Base-by-base conservation (phyloP, 37 sponge, comb jelly and placozoan species). In the Spongia lamella region DNA sequence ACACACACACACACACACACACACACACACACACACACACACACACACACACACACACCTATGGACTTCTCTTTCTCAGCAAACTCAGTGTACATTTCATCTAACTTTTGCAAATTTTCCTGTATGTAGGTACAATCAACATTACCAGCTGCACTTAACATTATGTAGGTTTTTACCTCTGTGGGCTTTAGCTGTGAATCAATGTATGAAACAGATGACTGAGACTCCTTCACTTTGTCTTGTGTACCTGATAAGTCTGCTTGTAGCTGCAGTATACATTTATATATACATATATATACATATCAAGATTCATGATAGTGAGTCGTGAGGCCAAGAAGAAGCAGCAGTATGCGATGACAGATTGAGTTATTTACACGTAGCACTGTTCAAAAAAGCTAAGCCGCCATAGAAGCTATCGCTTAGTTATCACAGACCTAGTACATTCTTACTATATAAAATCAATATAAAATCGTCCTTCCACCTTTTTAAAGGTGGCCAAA, bases 111-210 rank as follows among this genome's bases (percentile, higher is more conserved):
- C 24, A 80, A 35, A 25, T 65, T 50, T 40, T 56, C 73, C 83
- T 88, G 38, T 49, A 61, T 25, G 24, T 38, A 24, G 47, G 47
- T 43, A 43, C 47, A 43, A 43, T 13, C 47, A 43, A 43, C 47
- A 43, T 43, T 43, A 43, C 7, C 47, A 5, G 9, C 47, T 43
- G 9, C 9, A 43, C 9, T 13, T 43, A 43, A 43, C 47, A 43
- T 5, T 43, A 9, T 43, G 9, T 9, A 43, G 9, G 7, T 43
- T 9, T 63, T 53, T 36, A 85, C 93, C 68, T 84, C 89, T 38
- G 88, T 49, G 2, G 89, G 93, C 26, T 27, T 52, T 21, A 88
- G 70, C 36, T 92, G 89, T 43, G 65, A 82, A 33, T 76, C 64
- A 26, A 88, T 61, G 25, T 82, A 38, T 2, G 65, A 65, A 7